These are phyloP conservation scores for Tokudaia muenninki DNA, from an alignment of 2,797 vertebrate species.

Conservation along the genomic window DNA sequence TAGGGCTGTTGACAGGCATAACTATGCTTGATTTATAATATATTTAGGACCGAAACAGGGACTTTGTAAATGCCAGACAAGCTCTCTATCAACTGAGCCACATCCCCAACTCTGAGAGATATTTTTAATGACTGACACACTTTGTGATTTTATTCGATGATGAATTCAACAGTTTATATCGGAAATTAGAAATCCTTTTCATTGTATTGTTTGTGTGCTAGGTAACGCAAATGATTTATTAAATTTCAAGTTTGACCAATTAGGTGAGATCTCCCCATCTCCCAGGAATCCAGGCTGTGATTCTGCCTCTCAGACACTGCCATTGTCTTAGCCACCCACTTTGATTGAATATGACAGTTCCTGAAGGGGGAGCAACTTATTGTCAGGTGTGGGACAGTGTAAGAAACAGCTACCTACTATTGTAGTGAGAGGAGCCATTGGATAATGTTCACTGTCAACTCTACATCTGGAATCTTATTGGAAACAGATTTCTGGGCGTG, in stretches of 20 bases:
- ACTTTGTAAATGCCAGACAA: neutral
- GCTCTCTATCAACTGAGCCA: neutral
- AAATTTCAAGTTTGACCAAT: constrained; percentile 26
- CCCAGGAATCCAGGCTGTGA: neutral
- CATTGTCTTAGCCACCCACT: neutral
- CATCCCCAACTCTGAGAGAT: too few relatives aligned
- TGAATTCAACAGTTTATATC: neutral
- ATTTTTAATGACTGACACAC: neutral
- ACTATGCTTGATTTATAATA: neutral
- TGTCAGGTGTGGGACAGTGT: neutral
- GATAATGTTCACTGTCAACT: neutral
- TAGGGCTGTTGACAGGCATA: neutral
- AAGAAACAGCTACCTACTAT: neutral
- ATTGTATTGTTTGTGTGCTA: neutral
- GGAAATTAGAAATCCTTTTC: neutral
- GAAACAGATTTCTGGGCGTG: neutral
- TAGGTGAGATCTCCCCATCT: neutral
- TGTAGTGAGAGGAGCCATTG: too few relatives aligned
- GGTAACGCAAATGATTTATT: neutral
- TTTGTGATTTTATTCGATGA: neutral
- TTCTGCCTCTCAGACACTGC: neutral
- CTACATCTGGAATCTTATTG: too few relatives aligned
- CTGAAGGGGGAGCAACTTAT: neutral
- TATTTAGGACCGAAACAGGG: neutral
- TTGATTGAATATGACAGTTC: neutral